A percentile compares a stretch with the other conserved stretches of the same genome.
Conservation (phyloP, 2,113 vertebrate genomes). For the Monopterus albus region DNA sequence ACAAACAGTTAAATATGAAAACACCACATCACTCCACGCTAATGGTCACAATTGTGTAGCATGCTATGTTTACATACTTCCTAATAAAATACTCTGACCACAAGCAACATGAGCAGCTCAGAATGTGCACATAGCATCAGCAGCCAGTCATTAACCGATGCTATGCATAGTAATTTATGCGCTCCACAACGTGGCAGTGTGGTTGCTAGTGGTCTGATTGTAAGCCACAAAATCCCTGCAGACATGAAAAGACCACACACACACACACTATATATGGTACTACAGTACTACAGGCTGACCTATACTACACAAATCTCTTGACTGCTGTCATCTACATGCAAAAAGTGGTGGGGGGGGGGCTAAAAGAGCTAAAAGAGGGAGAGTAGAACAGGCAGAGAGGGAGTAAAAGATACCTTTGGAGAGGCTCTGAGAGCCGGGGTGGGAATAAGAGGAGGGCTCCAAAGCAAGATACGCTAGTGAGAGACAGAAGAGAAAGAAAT, state of each 20-base stretch:
- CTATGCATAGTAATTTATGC: not conserved
- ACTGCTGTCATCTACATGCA: constrained; percentile 44
- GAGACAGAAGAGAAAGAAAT: constrained; percentile 49
- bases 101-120: constrained; percentile 38
- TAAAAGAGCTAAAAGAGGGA: constrained; percentile 7
- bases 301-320: not conserved
- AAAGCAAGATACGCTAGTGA: constrained; percentile 80
- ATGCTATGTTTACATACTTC: constrained; percentile 14
- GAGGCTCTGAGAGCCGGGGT: constrained; percentile 80
- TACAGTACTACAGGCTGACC: constrained; percentile 25
- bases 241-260: not conserved
- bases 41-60: not conserved
- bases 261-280: not conserved
- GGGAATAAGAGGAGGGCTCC: constrained; percentile 82
- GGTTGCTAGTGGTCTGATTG: constrained; percentile 53
- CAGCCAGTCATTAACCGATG: not conserved
- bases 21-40: not conserved
- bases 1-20: not conserved
- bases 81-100: constrained; percentile 34
- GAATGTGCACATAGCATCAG: not conserved
- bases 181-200: not conserved
- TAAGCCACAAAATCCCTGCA: constrained; percentile 6
- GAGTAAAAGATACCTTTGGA: constrained; percentile 82
- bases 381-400: constrained; percentile 23
- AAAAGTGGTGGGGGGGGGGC: constrained; percentile 30